Evolutionary conservation across 1,140 invertebrate species (phyloP), one percentile per base, ranked within the genome.

Genomic region (Euborellia annulipes): DNA sequence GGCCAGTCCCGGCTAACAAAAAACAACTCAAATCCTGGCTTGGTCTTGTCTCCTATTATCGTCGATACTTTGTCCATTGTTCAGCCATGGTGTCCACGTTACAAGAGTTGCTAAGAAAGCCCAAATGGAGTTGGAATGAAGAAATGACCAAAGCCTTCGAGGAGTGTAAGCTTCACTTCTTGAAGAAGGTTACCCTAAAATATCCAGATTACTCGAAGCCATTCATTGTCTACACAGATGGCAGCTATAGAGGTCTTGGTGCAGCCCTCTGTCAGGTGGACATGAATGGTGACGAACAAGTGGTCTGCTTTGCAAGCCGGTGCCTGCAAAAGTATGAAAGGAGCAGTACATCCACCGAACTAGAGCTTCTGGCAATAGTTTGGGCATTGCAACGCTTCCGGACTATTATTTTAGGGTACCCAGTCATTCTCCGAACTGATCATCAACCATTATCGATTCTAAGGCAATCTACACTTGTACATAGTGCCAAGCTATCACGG

Each of bases 361-460:
- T 58, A 45, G 65, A 69, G 54, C 52, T 59, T 18, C 45, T 69
- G 16, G 63, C 62, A 2, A 55, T 69, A 14, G 43, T 70, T 18
- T 61, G 53, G 52, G 55, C 59, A 4, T 52, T 69, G 4, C 50
- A 59, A 48, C 57, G 62, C 22, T 67, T 65, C 42, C 46, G 53
- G 22, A 48, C 51, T 21, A 66, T 55, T 45, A 43, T 67, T 7
- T 41, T 57, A 36, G 56, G 54, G 11, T 57, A 41, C 14, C 50
- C 58, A 19, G 61, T 69, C 18, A 55, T 39, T 3, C 59, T 70
- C 14, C 43, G 57, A 42, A 70, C 67, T 0, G 67, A 72, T 48
- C 66, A 72, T 48, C 54, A 62, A 38, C 55, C 60, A 0, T 50
- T 70, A 16, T 56, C 49, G 11, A 70, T 62, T 54, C 48, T 71